Evolutionary conservation across 2,113 vertebrate species (phyloP).

Genomic region (Centropus bengalensis): DNA sequence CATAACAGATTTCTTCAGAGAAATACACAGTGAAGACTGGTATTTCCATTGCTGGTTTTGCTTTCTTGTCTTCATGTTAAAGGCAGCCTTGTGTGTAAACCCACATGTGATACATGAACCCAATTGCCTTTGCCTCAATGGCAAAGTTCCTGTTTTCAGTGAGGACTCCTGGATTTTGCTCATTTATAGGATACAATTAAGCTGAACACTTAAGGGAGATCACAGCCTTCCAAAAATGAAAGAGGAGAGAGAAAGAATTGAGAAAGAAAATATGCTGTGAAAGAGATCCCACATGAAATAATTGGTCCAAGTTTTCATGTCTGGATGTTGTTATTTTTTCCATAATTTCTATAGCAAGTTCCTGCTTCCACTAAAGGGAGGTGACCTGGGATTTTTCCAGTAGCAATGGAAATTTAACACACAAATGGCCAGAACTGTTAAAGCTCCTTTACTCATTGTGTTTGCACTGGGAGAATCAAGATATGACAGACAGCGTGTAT

Average conservation of each 20-base stretch:
- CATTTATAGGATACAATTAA: not conserved
- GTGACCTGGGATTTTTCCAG: constrained; percentile 40
- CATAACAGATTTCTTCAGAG: not conserved
- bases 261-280: constrained; percentile 27
- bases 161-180: constrained; percentile 6
- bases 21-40: not conserved
- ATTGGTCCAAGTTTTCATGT: constrained; percentile 37
- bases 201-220: constrained; percentile 1
- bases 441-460: not conserved
- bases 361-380: constrained; percentile 18
- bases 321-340: constrained; percentile 65
- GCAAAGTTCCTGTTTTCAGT: not conserved
- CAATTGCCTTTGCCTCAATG: not conserved
- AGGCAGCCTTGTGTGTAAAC: not conserved
- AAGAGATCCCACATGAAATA: constrained; percentile 59
- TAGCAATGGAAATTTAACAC: constrained; percentile 43
- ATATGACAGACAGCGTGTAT: not conserved
- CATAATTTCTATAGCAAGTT: constrained; percentile 52
- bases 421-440: not conserved
- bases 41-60: not conserved
- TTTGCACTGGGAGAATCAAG: not conserved
- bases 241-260: constrained; percentile 20
- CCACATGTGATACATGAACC: not conserved
- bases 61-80: not conserved
- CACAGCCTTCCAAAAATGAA: constrained; percentile 13